Conservation (phyloP, 2,797 vertebrate genomes). For the Acipenser oxyrinchus region DNA sequence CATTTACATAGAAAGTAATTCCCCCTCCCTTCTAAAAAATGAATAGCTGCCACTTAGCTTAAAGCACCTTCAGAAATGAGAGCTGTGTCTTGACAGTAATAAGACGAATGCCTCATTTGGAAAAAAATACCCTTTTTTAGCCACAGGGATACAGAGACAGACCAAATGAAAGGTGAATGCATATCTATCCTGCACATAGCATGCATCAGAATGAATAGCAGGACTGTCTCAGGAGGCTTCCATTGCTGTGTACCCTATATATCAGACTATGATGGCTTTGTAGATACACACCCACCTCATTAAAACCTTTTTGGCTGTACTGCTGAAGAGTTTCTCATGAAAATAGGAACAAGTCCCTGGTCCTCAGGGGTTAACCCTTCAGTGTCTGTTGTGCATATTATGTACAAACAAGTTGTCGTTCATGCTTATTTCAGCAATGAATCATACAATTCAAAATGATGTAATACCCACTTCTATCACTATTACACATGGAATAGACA, state of each 20-base stretch:
- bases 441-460: too few relatives aligned
- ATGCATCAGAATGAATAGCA: not conserved
- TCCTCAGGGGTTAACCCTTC: too few relatives aligned
- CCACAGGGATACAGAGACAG: not conserved
- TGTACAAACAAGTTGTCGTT: too few relatives aligned
- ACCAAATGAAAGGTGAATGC: constrained; percentile 2
- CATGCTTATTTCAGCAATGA: too few relatives aligned
- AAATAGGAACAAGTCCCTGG: too few relatives aligned
- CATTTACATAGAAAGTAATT: not conserved
- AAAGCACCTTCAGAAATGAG: not conserved
- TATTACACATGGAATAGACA: too few relatives aligned
- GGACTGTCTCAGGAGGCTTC: not conserved
- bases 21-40: not conserved
- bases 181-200: not conserved
- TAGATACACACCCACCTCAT: too few relatives aligned
- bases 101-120: not conserved
- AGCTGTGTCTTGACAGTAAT: not conserved
- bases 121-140: not conserved
- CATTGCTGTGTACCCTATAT: not conserved
- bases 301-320: too few relatives aligned
- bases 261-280: not conserved
- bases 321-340: too few relatives aligned
- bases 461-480: too few relatives aligned
- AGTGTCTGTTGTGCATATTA: too few relatives aligned
- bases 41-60: not conserved